These are phyloP conservation scores for Microcebus lehilahytsara DNA, from an alignment of 2,113 vertebrate genomes.

Conservation along the genomic window DNA sequence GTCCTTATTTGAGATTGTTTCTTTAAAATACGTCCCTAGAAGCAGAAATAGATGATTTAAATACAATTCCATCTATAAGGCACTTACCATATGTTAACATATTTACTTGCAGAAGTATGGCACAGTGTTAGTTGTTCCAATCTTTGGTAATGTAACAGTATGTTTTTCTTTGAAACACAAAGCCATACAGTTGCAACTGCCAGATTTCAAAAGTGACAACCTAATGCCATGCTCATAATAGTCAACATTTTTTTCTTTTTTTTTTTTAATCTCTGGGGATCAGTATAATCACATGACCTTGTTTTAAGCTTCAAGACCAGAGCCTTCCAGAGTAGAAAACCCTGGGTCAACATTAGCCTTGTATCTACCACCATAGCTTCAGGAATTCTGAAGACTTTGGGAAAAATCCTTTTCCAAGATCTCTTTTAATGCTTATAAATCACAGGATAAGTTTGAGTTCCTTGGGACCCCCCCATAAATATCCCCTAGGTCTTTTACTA, in stretches of 20 bases:
- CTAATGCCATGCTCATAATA: neutral
- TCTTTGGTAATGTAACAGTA: neutral
- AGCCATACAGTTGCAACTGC: neutral
- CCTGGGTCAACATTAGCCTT: neutral
- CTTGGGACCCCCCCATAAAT: neutral
- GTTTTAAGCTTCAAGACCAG: neutral
- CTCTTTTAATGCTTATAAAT: neutral
- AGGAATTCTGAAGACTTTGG: neutral
- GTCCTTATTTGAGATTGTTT: neutral
- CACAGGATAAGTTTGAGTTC: neutral
- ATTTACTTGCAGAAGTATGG: neutral
- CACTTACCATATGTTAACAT: too few species aligned
- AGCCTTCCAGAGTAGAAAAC: neutral
- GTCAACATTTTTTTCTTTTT: neutral
- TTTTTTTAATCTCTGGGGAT: neutral
- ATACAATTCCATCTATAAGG: neutral
- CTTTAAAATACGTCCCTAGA: neutral
- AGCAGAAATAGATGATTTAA: neutral
- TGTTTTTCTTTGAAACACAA: neutral
- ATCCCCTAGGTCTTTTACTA: neutral
- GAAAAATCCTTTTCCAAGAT: neutral
- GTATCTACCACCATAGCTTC: neutral
- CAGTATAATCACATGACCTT: neutral
- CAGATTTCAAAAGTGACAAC: neutral
- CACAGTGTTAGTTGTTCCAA: neutral